Evolutionary conservation across 2,113 vertebrate species (phyloP).

Genomic region (Nicator chloris): DNA sequence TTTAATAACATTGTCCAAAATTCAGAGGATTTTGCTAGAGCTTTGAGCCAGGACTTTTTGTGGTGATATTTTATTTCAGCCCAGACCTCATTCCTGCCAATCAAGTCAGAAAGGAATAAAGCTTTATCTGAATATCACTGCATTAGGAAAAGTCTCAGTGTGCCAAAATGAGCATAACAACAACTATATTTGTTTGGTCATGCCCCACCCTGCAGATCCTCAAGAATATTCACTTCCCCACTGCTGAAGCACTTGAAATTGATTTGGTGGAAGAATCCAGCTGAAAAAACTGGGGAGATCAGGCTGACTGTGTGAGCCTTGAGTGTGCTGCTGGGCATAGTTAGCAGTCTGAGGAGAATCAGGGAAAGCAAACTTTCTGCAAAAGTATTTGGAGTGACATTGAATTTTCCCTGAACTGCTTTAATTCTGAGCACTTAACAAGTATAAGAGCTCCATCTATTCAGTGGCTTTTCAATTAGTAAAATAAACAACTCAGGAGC

Average conservation of each 20-base stretch:
- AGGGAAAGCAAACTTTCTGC: not conserved
- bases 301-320: fast-evolving
- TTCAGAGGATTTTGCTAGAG: not conserved
- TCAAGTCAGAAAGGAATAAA: not conserved
- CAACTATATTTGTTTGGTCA: not conserved
- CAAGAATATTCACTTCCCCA: not conserved
- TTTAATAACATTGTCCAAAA: not conserved
- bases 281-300: not conserved
- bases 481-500: not conserved
- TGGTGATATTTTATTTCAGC: not conserved
- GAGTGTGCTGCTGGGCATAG: not conserved
- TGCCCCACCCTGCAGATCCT: not conserved
- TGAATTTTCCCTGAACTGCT: not conserved
- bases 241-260: not conserved
- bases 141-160: not conserved
- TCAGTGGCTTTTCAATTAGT: not conserved
- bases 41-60: not conserved
- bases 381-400: not conserved
- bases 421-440: not conserved
- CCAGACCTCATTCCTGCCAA: not conserved
- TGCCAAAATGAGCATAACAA: not conserved
- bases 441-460: not conserved
- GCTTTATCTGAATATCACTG: not conserved
- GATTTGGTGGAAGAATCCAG: not conserved
- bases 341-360: not conserved